Evolutionary conservation across 2,888 invertebrate species (phyloP).

Genomic region (Acrocera orbiculus): DNA sequence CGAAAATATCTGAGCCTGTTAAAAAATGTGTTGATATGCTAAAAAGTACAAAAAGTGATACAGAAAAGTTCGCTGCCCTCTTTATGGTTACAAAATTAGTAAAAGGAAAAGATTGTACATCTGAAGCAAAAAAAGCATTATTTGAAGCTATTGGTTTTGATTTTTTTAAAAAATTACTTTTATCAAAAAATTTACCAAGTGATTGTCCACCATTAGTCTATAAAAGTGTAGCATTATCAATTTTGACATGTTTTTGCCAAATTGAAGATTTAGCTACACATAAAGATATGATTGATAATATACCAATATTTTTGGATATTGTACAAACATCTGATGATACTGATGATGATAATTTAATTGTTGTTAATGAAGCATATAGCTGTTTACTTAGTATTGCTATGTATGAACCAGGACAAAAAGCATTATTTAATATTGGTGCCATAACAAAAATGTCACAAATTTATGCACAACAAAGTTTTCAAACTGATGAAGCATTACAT

Average conservation of each 20-base stretch:
- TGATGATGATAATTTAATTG: constrained; percentile 71
- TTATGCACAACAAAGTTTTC: constrained; percentile 73
- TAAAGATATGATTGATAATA: constrained; percentile 65
- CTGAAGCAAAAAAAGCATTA: constrained; percentile 57
- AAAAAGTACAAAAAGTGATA: constrained; percentile 64
- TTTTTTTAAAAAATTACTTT: constrained; percentile 64
- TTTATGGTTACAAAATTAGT: constrained; percentile 85
- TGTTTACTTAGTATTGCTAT: constrained; percentile 68
- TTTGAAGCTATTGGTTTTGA: constrained; percentile 82
- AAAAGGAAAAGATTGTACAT: constrained; percentile 62
- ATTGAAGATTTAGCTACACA: constrained; percentile 64
- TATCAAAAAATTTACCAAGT: constrained; percentile 57
- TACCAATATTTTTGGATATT: constrained; percentile 68
- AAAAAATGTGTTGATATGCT: constrained; percentile 69
- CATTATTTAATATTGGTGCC: constrained; percentile 58
- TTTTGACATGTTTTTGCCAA: constrained; percentile 71
- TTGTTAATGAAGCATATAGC: constrained; percentile 71
- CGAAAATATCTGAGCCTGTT: constrained; percentile 54
- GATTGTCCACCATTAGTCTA: constrained; percentile 81
- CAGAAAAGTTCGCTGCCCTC: constrained; percentile 78
- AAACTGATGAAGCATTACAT: constrained; percentile 73
- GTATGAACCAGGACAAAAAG: constrained; percentile 60
- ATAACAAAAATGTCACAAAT: constrained; percentile 70
- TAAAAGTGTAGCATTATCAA: constrained; percentile 76
- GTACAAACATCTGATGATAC: constrained; percentile 70